A percentile compares a stretch with the other conserved stretches of the same genome.
Evolutionary conservation across 1,140 invertebrate genomes (phyloP).

Genomic region (Brachionus angularis): DNA sequence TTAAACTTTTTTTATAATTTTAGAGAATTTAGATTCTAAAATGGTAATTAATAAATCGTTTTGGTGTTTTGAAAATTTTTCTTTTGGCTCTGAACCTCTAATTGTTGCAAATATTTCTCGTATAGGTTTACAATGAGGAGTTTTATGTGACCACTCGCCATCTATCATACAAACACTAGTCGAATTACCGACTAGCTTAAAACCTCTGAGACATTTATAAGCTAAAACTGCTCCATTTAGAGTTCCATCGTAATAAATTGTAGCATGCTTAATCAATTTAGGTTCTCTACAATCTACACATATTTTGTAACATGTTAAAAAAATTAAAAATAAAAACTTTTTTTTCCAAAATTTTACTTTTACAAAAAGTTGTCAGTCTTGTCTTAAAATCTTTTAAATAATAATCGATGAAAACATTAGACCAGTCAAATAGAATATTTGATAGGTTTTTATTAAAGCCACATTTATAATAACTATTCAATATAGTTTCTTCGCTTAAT

Average conservation of each 20-base stretch:
- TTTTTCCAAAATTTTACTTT: background rate
- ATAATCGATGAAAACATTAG: conserved; percentile 11
- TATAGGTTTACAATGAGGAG: conserved; percentile 18
- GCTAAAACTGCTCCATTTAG: background rate
- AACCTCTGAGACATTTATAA: conserved; percentile 20
- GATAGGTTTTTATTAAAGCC: background rate
- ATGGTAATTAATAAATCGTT: background rate
- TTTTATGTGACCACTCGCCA: conserved; percentile 26
- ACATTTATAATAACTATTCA: conserved; percentile 23
- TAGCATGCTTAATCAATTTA: conserved; percentile 2
- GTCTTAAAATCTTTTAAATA: conserved; percentile 17
- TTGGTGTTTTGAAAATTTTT: background rate
- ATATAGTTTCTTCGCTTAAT: conserved; percentile 1
- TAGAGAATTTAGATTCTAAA: background rate
- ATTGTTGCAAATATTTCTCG: background rate
- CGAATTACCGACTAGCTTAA: background rate
- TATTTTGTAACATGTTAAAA: too few relatives aligned
- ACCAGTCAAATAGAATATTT: conserved; percentile 11
- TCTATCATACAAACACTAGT: conserved; percentile 27
- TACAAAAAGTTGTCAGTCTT: background rate
- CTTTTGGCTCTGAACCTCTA: background rate
- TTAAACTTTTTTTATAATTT: background rate
- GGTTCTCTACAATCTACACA: conserved; percentile 27
- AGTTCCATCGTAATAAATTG: conserved; percentile 22
- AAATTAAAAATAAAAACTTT: background rate